Percentiles rank a stretch among this genome's conserved stretches.
Evolutionary conservation across 1,140 invertebrate species (phyloP).

Genomic region (Zaprionus tsacasi): DNA sequence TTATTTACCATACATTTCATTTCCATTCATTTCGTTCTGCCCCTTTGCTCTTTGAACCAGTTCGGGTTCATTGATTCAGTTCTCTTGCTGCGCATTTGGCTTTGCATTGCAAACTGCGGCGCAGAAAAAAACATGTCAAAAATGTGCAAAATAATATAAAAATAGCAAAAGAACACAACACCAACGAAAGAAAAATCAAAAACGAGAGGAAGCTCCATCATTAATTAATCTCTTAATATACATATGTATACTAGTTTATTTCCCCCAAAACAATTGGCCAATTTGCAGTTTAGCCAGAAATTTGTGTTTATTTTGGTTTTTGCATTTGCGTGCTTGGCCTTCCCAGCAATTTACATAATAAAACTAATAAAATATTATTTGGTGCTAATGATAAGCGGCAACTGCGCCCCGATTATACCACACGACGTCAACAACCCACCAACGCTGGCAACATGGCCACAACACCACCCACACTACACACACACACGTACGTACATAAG

Average conservation of each 20-base stretch:
- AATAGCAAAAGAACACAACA: conserved; percentile 9
- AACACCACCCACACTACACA: conserved; percentile 13
- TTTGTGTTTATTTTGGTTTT: conserved; percentile 29
- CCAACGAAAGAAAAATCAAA: background rate
- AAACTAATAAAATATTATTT: conserved; percentile 54
- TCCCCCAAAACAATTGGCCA: conserved; percentile 34
- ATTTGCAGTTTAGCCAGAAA: conserved; percentile 37
- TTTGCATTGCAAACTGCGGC: conserved; percentile 17
- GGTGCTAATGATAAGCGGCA: conserved; percentile 38
- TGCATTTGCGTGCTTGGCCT: conserved; percentile 53
- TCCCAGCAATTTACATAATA: conserved; percentile 53
- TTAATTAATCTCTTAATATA: background rate
- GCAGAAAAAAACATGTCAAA: conserved; percentile 24
- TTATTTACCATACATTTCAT: conserved; percentile 6
- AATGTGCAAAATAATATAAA: conserved; percentile 18
- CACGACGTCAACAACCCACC: conserved; percentile 6
- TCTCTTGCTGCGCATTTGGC: conserved; percentile 24
- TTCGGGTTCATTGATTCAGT: conserved; percentile 18
- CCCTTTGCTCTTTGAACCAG: conserved; percentile 22
- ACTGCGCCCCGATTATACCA: conserved; percentile 18
- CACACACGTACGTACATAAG: background rate
- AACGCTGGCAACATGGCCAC: conserved; percentile 5
- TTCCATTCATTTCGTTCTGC: background rate
- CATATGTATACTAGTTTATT: conserved; percentile 11
- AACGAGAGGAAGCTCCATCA: background rate